Conservation (phyloP, 2,113 vertebrate genomes). For the Coregonus clupeaformis region DNA sequence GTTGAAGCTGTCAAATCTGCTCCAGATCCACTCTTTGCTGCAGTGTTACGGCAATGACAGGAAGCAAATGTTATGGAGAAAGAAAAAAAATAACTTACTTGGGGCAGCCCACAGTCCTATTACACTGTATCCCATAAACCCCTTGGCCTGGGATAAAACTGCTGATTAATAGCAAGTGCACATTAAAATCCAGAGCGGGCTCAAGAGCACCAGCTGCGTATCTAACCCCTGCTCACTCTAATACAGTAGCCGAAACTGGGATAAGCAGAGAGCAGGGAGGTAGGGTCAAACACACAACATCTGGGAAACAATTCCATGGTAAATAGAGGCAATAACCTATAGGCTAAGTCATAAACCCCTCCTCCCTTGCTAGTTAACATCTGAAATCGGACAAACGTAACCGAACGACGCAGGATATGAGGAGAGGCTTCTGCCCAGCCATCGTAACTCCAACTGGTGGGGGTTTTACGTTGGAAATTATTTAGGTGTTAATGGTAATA, state of each 20-base stretch:
- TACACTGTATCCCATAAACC: constrained; percentile 57
- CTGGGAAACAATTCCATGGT: neutral
- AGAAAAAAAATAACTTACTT: too few species aligned
- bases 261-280: neutral
- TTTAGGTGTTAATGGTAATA: constrained; percentile 65
- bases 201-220: constrained; percentile 55
- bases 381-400: constrained; percentile 35
- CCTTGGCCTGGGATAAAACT: constrained; percentile 52
- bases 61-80: too few species aligned
- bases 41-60: constrained; percentile 26
- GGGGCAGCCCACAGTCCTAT: too few species aligned
- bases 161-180: constrained; percentile 68
- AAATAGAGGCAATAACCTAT: neutral
- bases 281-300: neutral
- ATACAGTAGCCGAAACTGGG: constrained; percentile 27
- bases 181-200: constrained; percentile 61
- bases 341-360: constrained; percentile 22
- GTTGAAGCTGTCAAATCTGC: constrained; percentile 21
- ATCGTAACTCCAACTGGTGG: constrained; percentile 12
- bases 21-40: constrained; percentile 2
- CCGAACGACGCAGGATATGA: constrained; percentile 21
- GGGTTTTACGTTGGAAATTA: constrained; percentile 55
- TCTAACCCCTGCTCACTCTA: constrained; percentile 28
- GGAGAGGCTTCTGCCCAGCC: neutral
- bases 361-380: constrained; percentile 4